Base-by-base conservation (phyloP, 2,797 vertebrate genomes). In the Gallinago nigripennis region DNA sequence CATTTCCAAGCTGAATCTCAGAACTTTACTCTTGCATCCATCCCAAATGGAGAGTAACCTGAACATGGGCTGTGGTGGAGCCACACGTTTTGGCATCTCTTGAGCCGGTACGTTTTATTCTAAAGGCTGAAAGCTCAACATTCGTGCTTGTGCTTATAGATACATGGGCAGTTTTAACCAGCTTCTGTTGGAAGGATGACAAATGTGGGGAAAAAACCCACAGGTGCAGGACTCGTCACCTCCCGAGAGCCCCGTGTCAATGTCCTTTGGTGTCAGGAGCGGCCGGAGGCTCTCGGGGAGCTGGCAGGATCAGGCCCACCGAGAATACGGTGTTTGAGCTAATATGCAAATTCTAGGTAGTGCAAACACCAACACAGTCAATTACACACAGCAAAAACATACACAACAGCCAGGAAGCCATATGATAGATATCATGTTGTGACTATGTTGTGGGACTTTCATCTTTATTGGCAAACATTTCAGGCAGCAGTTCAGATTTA, bases 391-490 rank as follows among this genome's bases (percentile, higher is more conserved):
- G 95, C 94, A 96, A 93, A 96, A 96, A 96, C 95, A 96, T 96
- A 94, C 92, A 96, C 96, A 94, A 95, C 96, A 97, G 97, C 96
- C 88, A 96, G 94, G 86, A 95, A 94, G 92, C 97, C 98, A 98
- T 98, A 97, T 98, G 98, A 98, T 97, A 95, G 97, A 96, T 97
- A 97, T 97, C 96, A 94, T 97, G 95, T 95, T 97, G 95, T 83
- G 95, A 98, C 97, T 98, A 98, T 97, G 94, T 97, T 92, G 96
- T 72, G 95, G 63, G 97, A 98, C 97, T 97, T 97, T 97, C 95
- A 92, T 97, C 96, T 97, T 98, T 98, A 97, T 97, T 97, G 98
- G 98, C 98, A 98, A 97, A 98, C 97, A 98, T 97, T 97, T 97
- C 96, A 97, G 97, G 97, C 97, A 98, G 96, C 98, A 97, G 96